phyloP scores from a whole-genome alignment of 2,888 invertebrate genomes.

The Epinotia demarniana region DNA sequence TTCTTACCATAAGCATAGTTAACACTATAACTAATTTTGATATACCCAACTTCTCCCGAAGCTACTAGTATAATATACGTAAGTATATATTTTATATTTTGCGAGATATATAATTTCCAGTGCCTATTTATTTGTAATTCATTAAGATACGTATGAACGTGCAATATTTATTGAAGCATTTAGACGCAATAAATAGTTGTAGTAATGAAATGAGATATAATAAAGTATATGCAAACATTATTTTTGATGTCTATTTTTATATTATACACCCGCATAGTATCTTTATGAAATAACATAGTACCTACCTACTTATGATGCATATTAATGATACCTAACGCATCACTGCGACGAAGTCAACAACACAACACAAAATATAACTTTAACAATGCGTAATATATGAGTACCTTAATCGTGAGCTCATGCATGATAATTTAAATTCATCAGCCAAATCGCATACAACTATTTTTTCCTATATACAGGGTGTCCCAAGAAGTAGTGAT shows the following conservation, averaged over 20 bases:
- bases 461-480: no score
- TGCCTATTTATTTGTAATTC: constrained; percentile 48
- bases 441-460: no score
- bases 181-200: constrained; percentile 43
- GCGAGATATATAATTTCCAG: constrained; percentile 47
- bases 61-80: constrained; percentile 14
- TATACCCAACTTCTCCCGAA: neutral
- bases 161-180: constrained; percentile 48
- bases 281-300: no score
- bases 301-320: no score
- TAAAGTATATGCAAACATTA: constrained; percentile 44
- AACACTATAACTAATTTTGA: neutral
- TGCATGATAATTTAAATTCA: no score
- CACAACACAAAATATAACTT: no score
- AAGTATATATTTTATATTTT: constrained; percentile 48
- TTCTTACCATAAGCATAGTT: neutral
- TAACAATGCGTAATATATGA: no score
- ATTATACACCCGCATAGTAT: neutral
- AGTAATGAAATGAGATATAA: constrained; percentile 33
- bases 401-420: no score
- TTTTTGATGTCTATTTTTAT: constrained; percentile 6
- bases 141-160: constrained; percentile 41
- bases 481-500: no score
- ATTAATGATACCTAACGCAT: no score
- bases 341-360: no score